These are phyloP conservation scores for Gobius niger DNA, from an alignment of 2,113 vertebrate species.

Conservation along the genomic window DNA sequence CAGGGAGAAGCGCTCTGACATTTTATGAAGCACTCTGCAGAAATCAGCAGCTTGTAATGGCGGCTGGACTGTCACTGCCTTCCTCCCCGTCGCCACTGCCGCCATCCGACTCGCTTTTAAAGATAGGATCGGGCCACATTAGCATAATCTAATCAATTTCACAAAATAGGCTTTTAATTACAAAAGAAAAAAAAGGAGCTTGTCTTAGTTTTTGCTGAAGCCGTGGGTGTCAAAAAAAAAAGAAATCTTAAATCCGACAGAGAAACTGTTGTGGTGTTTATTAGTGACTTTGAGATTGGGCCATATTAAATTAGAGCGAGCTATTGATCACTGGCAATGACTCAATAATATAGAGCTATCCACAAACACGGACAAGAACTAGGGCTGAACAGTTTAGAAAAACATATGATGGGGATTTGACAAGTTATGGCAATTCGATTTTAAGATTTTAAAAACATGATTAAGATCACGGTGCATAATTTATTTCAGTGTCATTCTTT, in stretches of 20 bases:
- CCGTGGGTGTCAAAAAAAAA: constrained; percentile 29
- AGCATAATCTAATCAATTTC: constrained; percentile 80
- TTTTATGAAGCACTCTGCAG: constrained; percentile 81
- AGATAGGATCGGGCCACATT: constrained; percentile 74
- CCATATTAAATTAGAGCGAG: not conserved
- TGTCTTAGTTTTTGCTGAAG: constrained; percentile 43
- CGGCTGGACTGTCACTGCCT: constrained; percentile 78
- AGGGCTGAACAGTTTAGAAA: not conserved
- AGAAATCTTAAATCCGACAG: not conserved
- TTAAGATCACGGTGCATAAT: too few species aligned
- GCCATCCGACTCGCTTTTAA: constrained; percentile 60
- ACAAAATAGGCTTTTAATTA: constrained; percentile 79
- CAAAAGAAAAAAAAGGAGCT: constrained; percentile 56
- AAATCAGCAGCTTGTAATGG: constrained; percentile 80
- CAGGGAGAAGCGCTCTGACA: constrained; percentile 82
- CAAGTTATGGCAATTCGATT: too few species aligned
- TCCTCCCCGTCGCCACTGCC: constrained; percentile 51
- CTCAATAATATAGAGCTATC: not conserved
- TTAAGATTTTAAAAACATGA: too few species aligned
- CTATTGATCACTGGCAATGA: not conserved
- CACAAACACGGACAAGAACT: too few species aligned
- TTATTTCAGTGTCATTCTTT: too few species aligned
- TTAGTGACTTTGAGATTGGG: not conserved
- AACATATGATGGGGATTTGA: too few species aligned
- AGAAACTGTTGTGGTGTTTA: not conserved